Percentiles rank a stretch among this genome's conserved stretches.
These are phyloP conservation scores for Nemopilema nomurai DNA, from an alignment of 30 jellyfish, hydroid and myxozoan genomes.

Conservation along the genomic window DNA sequence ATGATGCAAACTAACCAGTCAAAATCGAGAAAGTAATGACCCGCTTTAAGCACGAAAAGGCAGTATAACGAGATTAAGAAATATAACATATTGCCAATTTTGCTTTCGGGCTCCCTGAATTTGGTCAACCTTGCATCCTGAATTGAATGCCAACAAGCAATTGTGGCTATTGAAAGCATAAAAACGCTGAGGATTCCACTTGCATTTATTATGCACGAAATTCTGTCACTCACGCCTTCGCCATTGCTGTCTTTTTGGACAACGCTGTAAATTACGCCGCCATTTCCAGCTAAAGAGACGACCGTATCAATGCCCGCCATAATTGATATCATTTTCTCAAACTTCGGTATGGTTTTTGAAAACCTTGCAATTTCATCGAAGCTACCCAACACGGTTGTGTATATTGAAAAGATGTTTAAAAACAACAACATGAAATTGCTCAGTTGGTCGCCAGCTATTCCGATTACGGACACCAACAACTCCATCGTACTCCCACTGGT, in stretches of 20 bases:
- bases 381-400: slow-evolving; percentile 4
- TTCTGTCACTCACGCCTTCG: not conserved
- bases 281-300: slow-evolving; percentile 22
- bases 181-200: not conserved
- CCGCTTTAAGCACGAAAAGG: not conserved
- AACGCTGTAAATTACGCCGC: not conserved
- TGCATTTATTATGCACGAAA: not conserved
- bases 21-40: not conserved
- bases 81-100: not conserved
- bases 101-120: not conserved
- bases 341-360: not conserved
- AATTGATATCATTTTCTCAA: slow-evolving; percentile 9
- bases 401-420: not conserved
- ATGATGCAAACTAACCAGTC: slow-evolving; percentile 10
- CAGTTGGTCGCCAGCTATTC: not conserved
- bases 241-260: not conserved
- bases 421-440: not conserved
- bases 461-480: not conserved
- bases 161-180: not conserved
- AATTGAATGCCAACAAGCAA: not conserved
- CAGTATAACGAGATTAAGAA: not conserved
- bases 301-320: not conserved
- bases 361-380: not conserved
- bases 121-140: not conserved
- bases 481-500: not conserved